Percentiles rank a stretch among this genome's conserved stretches.
phyloP scores from a whole-genome alignment of 64 coral and sea anemone species.

The Astreopora myriophthalma region DNA sequence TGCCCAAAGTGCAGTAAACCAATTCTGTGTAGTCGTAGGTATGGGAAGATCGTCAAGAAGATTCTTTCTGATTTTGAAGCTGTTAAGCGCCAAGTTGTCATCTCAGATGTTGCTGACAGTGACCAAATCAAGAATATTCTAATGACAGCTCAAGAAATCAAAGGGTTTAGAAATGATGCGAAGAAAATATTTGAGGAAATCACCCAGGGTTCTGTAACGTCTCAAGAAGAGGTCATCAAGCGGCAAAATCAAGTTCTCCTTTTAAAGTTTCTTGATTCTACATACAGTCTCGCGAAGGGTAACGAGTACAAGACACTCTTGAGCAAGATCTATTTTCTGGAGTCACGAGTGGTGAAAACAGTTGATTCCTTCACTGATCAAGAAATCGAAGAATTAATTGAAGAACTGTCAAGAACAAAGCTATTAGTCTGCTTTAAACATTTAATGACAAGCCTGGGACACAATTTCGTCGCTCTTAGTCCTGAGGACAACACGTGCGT shows the following conservation, averaged over 20 bases:
- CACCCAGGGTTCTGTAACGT: neutral
- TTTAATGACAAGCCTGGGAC: neutral
- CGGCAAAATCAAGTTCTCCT: conserved; percentile 1
- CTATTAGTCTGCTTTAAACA: neutral
- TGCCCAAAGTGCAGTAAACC: conserved; percentile 81
- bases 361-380: neutral
- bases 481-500: neutral
- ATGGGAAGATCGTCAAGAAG: conserved; percentile 69
- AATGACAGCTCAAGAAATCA: neutral
- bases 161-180: neutral
- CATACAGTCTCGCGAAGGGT: neutral
- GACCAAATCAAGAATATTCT: conserved; percentile 4
- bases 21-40: conserved; percentile 62
- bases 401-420: neutral
- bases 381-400: neutral
- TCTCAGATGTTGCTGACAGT: neutral
- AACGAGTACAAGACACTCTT: neutral
- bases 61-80: conserved; percentile 61
- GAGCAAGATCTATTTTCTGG: neutral
- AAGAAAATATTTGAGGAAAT: neutral
- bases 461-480: neutral
- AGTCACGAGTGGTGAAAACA: neutral
- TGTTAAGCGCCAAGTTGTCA: conserved; percentile 46
- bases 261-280: neutral
- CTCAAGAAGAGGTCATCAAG: neutral